Evolutionary conservation across 2,797 vertebrate species (phyloP).

Genomic region (Syndactyla subalaris): DNA sequence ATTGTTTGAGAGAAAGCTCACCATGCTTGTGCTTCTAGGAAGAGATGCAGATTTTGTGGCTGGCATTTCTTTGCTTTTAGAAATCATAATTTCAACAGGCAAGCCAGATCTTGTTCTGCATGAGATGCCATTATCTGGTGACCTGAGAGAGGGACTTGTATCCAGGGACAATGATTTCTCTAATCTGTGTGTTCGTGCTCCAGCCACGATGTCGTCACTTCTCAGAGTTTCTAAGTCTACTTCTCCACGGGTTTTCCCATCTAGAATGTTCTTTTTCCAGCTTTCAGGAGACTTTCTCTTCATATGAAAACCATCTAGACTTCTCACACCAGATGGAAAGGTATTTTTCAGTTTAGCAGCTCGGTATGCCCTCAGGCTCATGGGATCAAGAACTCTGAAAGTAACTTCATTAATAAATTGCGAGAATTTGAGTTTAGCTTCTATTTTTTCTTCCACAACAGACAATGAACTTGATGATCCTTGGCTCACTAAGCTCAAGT

Average conservation of each 20-base stretch:
- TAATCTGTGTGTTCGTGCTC: constrained; percentile 2
- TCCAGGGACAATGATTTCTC: constrained; percentile 59
- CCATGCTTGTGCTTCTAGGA: constrained; percentile 78
- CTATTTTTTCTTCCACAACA: constrained; percentile 74
- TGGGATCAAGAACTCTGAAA: constrained; percentile 83
- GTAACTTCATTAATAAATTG: constrained; percentile 92
- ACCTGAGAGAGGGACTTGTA: constrained; percentile 15
- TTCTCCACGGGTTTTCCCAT: constrained; percentile 74
- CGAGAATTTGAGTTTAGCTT: constrained; percentile 87
- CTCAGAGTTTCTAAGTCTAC: constrained; percentile 79
- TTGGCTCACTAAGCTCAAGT: constrained; percentile 57
- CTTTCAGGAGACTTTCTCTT: constrained; percentile 70
- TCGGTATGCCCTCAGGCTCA: constrained; percentile 75
- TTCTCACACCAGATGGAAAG: constrained; percentile 69
- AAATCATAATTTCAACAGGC: constrained; percentile 55
- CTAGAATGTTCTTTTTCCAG: constrained; percentile 63
- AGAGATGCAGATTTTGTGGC: constrained; percentile 80
- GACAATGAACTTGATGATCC: constrained; percentile 68
- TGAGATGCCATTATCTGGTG: constrained; percentile 22
- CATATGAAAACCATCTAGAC: constrained; percentile 78
- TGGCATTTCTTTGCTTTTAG: constrained; percentile 62
- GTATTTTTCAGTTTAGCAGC: constrained; percentile 59
- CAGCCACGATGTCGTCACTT: constrained; percentile 63
- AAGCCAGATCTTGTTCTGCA: constrained; percentile 29
- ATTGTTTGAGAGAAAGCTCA: constrained; percentile 74